These are phyloP conservation scores for Synchiropus splendidus DNA, from an alignment of 2,113 vertebrate species.

Conservation along the genomic window DNA sequence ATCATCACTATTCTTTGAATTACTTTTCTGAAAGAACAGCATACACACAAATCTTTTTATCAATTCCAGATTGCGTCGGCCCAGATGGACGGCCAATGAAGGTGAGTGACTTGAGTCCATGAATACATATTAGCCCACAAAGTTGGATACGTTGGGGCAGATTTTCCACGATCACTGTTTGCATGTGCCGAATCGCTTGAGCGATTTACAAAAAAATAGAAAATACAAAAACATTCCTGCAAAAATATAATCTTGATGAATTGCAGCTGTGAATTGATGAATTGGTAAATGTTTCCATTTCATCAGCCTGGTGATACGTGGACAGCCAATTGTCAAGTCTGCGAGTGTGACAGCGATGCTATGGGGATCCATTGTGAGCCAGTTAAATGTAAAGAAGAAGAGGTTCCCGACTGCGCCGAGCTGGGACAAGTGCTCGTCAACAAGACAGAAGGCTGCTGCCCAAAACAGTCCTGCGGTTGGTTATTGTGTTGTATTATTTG, in stretches of 20 bases:
- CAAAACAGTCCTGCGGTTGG: conserved; percentile 71
- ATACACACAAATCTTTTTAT: conserved; percentile 5
- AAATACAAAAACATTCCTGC: too few relatives aligned
- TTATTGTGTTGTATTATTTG: conserved; percentile 3
- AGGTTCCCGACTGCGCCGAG: conserved; percentile 34
- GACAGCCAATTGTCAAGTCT: conserved; percentile 69
- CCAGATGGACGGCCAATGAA: conserved; percentile 69
- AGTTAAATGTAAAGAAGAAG: conserved; percentile 31
- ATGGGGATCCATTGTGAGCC: conserved; percentile 59
- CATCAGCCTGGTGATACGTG: conserved; percentile 78
- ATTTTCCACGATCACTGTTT: too few relatives aligned
- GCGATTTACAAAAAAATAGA: too few relatives aligned
- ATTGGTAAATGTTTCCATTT: conserved; percentile 48
- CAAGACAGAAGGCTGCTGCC: conserved; percentile 66
- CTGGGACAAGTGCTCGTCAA: conserved; percentile 56
- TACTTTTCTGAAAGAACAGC: neutral
- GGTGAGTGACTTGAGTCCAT: conserved; percentile 41
- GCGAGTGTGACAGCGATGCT: conserved; percentile 65
- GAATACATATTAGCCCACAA: neutral
- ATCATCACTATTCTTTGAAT: neutral
- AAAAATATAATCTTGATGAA: too few relatives aligned
- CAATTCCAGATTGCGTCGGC: conserved; percentile 69
- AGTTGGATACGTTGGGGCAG: too few relatives aligned
- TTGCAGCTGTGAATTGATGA: conserved; percentile 19
- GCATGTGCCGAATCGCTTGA: too few relatives aligned